Evolutionary conservation across 1,140 invertebrate genomes (phyloP), one percentile per base, ranked within the genome.

Genomic region (Leptoteleia sp.): DNA sequence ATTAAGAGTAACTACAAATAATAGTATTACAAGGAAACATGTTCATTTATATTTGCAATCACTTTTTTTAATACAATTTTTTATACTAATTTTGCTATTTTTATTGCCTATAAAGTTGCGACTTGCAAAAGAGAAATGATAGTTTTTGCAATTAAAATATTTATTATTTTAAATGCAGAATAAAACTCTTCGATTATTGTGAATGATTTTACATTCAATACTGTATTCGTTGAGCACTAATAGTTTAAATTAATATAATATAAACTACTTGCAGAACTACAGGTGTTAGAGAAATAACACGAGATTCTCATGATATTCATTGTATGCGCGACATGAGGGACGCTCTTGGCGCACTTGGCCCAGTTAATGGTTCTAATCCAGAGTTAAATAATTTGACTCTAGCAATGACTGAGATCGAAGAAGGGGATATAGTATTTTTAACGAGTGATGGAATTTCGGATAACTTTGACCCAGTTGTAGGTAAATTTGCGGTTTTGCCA

Each of bases 391-490:
- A 25, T 25, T 25, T 25, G 22, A 25, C 22, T 3, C 22, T 25
- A 3, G 22, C 22, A 25, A 93, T 98, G 91, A 97, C 95, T 0
- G 93, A 96, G 70, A 91, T 96, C 13, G 94, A 96, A 47, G 87
- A 91, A 29, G 95, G 94, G 6, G 97, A 98, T 85, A 93, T 97
- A 75, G 94, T 98, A 25, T 96, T 97, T 84, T 91, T 98, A 8
- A 96, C 96, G 0, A 96, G 94, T 11, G 96, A 98, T 85, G 96
- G 96, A n/a, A 93, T 98, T 17, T 96, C 95, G 7, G 96, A 98
- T 83, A 98, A 98, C 85, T 97, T 97, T 87, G 96, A 98, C 90
- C 97, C 96, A 1, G 96, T 97, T 35, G 96, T 98, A 57, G 96
- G 96, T 4, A 96, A 96, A 89, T 96, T 98, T 86, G 95, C 95